Base-by-base conservation (phyloP, 1,140 invertebrate species). In the Euglossa dilemma region DNA sequence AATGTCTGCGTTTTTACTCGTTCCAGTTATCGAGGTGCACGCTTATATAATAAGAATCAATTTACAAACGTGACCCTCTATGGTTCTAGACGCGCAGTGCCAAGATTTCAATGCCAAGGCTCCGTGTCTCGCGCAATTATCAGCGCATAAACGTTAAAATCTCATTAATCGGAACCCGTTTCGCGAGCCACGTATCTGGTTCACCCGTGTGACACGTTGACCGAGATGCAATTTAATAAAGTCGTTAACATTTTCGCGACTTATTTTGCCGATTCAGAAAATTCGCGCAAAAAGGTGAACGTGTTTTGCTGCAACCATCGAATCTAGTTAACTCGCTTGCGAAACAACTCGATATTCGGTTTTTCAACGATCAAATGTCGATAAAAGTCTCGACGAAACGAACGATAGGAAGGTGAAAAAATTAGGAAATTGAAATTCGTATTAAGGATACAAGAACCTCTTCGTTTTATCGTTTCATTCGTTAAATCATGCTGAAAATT, bases 1-100 rank as follows among this genome's bases (percentile, higher is more conserved):
- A 25, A 6, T 61, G 16, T 25, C 14, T 7, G 2, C 16, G 1
- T 16, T 47, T 66, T 66, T 36, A 4, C 16, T 47, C 11, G 23
- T 61, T 74, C 50, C 36, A 14, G 28, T 64, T 66, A 47, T 36
- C 36, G 36, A 64, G n/a, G 11, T 50, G 11, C n/a, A 6, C 0
- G 6, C 36, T 81, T 81, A 74, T 56, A 50, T 74, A 81, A 81
- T 66, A 66, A n/a, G 14, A 54, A 43, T 80, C 36, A 50, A 47
- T 23, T 66, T 57, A 36, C 25, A 0, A 54, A 63, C 69, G 20
- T 36, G 18, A 67, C 11, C 1, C n/a, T 45, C 2, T 16, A 28
- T 23, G 11, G 18, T 28, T 20, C 1, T 59, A 9, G 59, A 67
- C 36, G 23, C 16, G 8, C 2, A 7, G 6, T 14, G 12, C 45